A percentile compares a stretch with the other conserved stretches of the same genome.
Evolutionary conservation across 2,113 vertebrate genomes (phyloP).

Genomic region (Polypterus senegalus): DNA sequence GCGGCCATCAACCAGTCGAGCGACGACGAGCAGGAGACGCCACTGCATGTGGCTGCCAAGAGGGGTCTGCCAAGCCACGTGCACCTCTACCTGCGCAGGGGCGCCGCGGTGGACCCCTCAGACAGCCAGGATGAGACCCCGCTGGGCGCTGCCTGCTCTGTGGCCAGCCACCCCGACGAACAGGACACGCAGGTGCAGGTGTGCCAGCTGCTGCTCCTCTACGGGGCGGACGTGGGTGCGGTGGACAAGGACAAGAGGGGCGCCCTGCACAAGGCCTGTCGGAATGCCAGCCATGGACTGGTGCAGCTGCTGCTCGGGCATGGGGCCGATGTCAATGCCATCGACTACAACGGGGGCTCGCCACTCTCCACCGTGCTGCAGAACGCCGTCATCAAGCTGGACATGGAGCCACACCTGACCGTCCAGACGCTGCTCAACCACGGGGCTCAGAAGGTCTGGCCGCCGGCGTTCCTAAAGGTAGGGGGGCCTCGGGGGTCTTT

Average conservation of each 20-base stretch:
- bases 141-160: constrained; percentile 35
- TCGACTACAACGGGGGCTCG: constrained; percentile 46
- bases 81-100: constrained; percentile 40
- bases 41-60: constrained; percentile 46
- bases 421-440: constrained; percentile 52
- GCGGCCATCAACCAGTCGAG: constrained; percentile 32
- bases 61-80: constrained; percentile 38
- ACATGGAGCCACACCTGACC: constrained; percentile 20
- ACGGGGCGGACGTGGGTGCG: constrained; percentile 24
- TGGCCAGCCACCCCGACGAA: not conserved
- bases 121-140: constrained; percentile 38
- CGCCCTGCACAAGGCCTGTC: constrained; percentile 51
- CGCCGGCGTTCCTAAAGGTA: constrained; percentile 50
- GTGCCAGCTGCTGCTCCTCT: constrained; percentile 36
- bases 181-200: constrained; percentile 25
- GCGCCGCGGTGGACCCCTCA: constrained; percentile 25
- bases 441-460: constrained; percentile 50
- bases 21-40: constrained; percentile 30
- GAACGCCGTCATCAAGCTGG: constrained; percentile 13
- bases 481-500: not conserved
- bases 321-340: constrained; percentile 40
- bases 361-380: constrained; percentile 42
- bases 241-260: constrained; percentile 41
- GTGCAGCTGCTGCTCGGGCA: constrained; percentile 36
- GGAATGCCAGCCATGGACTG: constrained; percentile 29